Percentiles rank a stretch among this genome's conserved stretches.
phyloP scores from a whole-genome alignment of 2,888 invertebrate genomes.

The Minunthozetes semirufus region DNA sequence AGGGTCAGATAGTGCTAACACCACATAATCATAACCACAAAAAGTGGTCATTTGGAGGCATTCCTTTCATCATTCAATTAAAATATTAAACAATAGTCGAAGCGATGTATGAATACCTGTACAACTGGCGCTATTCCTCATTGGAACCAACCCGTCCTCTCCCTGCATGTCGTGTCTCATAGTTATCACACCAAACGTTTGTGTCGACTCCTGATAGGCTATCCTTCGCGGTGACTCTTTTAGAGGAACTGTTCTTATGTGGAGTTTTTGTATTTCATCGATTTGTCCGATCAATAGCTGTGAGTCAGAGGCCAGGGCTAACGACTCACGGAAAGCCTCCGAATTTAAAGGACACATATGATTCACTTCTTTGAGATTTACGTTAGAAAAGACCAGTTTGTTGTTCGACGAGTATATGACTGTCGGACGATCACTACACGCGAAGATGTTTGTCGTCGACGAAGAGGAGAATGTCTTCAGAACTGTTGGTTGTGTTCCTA shows the following conservation, averaged over 20 bases:
- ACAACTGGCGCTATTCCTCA: constrained; percentile 29
- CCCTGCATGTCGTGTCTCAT: constrained; percentile 74
- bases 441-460: constrained; percentile 90
- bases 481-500: constrained; percentile 95
- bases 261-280: constrained; percentile 95
- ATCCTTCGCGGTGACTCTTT: constrained; percentile 90
- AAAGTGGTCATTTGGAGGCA: neutral
- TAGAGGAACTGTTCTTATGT: constrained; percentile 88
- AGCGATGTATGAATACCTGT: neutral
- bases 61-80: neutral
- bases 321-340: constrained; percentile 82
- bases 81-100: neutral
- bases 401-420: constrained; percentile 99
- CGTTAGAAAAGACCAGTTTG: constrained; percentile 96
- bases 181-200: constrained; percentile 89
- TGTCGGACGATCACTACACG: constrained; percentile 95
- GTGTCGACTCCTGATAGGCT: constrained; percentile 85
- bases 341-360: constrained; percentile 98
- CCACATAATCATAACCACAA: neutral
- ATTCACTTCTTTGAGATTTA: constrained; percentile 58
- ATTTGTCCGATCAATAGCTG: constrained; percentile 91
- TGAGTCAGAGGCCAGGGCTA: constrained; percentile 80
- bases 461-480: constrained; percentile 74
- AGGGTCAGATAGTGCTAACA: neutral
- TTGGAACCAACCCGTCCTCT: constrained; percentile 31